These are phyloP conservation scores for Caenorhabditis sp. DNA, from an alignment of 2,888 invertebrate species.

Conservation along the genomic window DNA sequence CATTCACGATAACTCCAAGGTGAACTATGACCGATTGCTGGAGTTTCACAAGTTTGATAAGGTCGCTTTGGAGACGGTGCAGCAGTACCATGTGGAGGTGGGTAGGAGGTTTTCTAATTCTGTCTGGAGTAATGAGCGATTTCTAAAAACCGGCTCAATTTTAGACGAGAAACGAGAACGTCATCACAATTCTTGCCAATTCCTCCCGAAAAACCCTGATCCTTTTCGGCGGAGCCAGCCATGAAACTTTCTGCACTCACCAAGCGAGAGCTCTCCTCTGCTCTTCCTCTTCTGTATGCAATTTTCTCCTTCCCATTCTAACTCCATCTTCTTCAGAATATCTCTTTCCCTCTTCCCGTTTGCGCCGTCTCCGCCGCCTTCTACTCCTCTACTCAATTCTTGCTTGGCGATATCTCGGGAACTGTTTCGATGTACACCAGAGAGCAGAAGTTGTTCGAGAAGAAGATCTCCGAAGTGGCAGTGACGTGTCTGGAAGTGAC, in stretches of 20 bases:
- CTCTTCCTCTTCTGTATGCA: constrained; percentile 40
- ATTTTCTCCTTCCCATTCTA: neutral
- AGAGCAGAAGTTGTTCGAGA: constrained; percentile 34
- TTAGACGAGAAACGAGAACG: constrained; percentile 54
- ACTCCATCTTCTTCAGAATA: constrained; percentile 9
- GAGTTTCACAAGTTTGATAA: constrained; percentile 60
- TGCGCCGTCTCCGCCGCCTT: constrained; percentile 49
- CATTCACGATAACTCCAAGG: constrained; percentile 46
- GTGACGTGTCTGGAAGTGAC: constrained; percentile 44
- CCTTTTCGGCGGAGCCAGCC: constrained; percentile 52
- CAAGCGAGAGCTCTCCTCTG: constrained; percentile 55
- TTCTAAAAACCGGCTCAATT: neutral
- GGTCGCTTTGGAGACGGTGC: constrained; percentile 48
- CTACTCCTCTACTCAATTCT: constrained; percentile 41
- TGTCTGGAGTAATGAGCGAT: too few species aligned
- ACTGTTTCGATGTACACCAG: constrained; percentile 40
- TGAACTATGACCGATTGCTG: constrained; percentile 59
- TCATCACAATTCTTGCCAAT: constrained; percentile 48
- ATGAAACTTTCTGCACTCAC: constrained; percentile 62
- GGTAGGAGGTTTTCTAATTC: neutral
- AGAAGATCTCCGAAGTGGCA: constrained; percentile 40
- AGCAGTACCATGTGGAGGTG: constrained; percentile 61
- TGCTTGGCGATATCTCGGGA: constrained; percentile 56
- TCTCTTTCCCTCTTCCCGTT: constrained; percentile 48
- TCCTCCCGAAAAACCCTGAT: constrained; percentile 49